Base-by-base conservation (phyloP, 92 coral and sea anemone genomes). In the Palythoa grandiflora region DNA sequence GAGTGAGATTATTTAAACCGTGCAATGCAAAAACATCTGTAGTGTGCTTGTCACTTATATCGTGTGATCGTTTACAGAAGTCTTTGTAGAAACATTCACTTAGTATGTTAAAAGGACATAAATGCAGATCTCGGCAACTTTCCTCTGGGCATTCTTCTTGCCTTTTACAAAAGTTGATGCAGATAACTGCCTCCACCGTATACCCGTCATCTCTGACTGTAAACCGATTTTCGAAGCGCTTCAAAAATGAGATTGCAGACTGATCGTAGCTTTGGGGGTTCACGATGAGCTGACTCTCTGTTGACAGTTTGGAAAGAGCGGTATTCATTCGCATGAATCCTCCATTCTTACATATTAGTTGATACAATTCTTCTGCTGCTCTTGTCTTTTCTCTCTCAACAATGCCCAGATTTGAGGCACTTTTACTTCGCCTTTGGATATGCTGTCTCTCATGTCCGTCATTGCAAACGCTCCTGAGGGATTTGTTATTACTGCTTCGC, bases 11-110 rank as follows among this genome's bases (percentile, higher is more conserved):
- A 7, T 78, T 36, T 15, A 78, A 19, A 10, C 36, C 36, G 35
- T 16, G 70, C 8, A 0, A 8, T 28, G 70, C 47, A 36, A 78
- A 39, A 0, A 78, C 83, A 17, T 13, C 6, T 15, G 83, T 35
- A 21, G 83, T 78, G 15, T 78, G 83, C 1, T 8, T 9, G 68
- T 78, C 83, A 48, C 48, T 57, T 9, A 78, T 21, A 55, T 78
- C 71, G 35, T 78, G 83, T 12, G 83, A 78, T 4, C 65, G 70
- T 13, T 78, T 78, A 78, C 83, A 78, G 37, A 78, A 78, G 13
- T 78, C 28, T 37, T 39, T 38, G 21, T 78, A 78, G 16, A 78
- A 9, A 20, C 83, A 78, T 37, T 78, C 37, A 2, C 19, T 48
- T 57, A 3, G 39, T 5, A 78, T 78, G 51, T 78, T 38, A 35